Percentiles rank a stretch among this genome's conserved stretches.
These are phyloP conservation scores for Nephila pilipes DNA, from an alignment of 1,140 invertebrate species.

Conservation along the genomic window DNA sequence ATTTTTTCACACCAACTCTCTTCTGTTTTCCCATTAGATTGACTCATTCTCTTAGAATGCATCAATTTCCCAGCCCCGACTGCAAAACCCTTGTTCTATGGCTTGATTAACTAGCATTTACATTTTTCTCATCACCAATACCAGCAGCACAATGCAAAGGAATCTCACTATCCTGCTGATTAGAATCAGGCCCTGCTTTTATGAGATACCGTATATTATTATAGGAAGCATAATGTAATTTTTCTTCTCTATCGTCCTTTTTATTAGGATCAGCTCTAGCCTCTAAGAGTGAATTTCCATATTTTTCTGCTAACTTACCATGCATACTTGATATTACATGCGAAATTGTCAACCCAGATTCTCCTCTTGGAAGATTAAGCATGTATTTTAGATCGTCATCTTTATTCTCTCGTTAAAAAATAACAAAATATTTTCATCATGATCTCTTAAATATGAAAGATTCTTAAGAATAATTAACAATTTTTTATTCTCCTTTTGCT, in stretches of 20 bases:
- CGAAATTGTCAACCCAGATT: background rate
- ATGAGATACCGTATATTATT: background rate
- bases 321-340: background rate
- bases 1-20: too few species aligned
- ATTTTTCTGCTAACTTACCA: background rate
- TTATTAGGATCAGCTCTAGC: background rate
- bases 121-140: background rate
- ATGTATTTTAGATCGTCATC: slow-evolving; percentile 13
- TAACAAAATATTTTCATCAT: background rate
- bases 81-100: too few species aligned
- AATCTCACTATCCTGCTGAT: background rate
- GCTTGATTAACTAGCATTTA: too few species aligned
- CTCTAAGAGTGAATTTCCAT: background rate
- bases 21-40: too few species aligned
- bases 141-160: background rate
- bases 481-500: background rate
- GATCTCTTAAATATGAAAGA: background rate
- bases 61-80: too few species aligned
- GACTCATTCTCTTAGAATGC: too few species aligned
- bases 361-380: background rate
- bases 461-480: background rate
- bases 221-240: background rate
- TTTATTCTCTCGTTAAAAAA: background rate
- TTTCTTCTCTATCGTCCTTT: background rate
- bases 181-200: background rate